Percentiles rank a stretch among this genome's conserved stretches.
Evolutionary conservation across 2,113 vertebrate species (phyloP).

Genomic region (Pavo muticus): DNA sequence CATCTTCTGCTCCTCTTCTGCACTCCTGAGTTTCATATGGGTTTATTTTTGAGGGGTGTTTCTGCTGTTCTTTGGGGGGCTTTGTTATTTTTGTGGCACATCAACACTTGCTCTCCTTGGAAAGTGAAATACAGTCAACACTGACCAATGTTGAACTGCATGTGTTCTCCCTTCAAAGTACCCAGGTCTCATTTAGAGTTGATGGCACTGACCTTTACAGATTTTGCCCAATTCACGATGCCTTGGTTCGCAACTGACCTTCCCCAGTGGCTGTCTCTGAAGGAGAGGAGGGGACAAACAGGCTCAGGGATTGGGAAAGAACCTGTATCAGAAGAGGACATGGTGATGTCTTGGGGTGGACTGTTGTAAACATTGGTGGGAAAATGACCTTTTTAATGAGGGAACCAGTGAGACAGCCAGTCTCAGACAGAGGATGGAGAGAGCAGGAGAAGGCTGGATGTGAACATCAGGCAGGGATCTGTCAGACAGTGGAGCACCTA

Average conservation of each 20-base stretch:
- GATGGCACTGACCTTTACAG: background rate
- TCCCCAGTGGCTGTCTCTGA: background rate
- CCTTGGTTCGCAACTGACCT: background rate
- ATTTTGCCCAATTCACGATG: background rate
- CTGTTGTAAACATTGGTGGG: background rate
- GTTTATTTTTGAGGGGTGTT: background rate
- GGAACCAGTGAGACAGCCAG: background rate
- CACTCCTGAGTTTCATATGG: background rate
- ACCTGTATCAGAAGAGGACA: background rate
- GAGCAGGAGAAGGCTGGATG: background rate
- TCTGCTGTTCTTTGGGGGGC: background rate
- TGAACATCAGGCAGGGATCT: background rate
- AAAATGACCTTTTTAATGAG: background rate
- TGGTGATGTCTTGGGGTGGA: background rate
- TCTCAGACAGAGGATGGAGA: background rate
- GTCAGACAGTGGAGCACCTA: background rate
- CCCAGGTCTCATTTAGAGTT: background rate
- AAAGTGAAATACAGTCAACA: background rate
- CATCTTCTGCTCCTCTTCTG: background rate
- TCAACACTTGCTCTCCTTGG: background rate
- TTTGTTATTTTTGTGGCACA: background rate
- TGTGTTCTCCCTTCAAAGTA: background rate
- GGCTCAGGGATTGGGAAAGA: background rate
- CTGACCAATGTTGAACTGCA: rapidly evolving
- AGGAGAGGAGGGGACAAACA: background rate